A percentile compares a stretch with the other conserved stretches of the same genome.
Evolutionary conservation across 2,113 vertebrate genomes (phyloP).

Genomic region (Cynoglossus semilaevis): DNA sequence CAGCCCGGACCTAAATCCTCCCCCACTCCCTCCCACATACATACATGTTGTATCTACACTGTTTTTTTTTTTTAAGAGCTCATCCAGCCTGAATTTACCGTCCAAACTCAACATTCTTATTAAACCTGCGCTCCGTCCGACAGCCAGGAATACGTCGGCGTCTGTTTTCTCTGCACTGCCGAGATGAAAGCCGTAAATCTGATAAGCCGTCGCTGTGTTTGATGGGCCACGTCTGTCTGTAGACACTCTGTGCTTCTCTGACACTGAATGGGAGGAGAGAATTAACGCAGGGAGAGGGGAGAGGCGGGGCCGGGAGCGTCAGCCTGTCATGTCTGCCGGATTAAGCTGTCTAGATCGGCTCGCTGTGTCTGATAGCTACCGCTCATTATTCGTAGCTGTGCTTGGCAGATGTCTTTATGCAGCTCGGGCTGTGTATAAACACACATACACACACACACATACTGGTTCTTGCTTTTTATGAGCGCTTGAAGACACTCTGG

Average conservation of each 20-base stretch:
- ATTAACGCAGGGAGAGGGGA: conserved; percentile 25
- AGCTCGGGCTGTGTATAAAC: neutral
- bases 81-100: neutral
- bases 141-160: neutral
- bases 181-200: conserved; percentile 27
- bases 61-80: neutral
- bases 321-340: conserved; percentile 51
- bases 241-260: conserved; percentile 31
- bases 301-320: conserved; percentile 27
- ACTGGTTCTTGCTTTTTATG: too few species aligned
- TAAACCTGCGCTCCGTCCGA: neutral
- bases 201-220: conserved; percentile 31
- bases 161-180: neutral
- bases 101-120: neutral
- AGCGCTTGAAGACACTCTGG: too few species aligned
- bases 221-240: conserved; percentile 16
- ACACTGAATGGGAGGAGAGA: conserved; percentile 32
- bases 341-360: conserved; percentile 59
- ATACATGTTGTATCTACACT: neutral
- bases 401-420: conserved; percentile 55
- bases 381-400: conserved; percentile 56
- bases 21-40: neutral
- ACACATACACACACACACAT: conserved; percentile 3
- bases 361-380: conserved; percentile 56
- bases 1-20: conserved; percentile 21